Conservation (phyloP, 1,140 invertebrate genomes). For the Trinorchestia longiramus region DNA sequence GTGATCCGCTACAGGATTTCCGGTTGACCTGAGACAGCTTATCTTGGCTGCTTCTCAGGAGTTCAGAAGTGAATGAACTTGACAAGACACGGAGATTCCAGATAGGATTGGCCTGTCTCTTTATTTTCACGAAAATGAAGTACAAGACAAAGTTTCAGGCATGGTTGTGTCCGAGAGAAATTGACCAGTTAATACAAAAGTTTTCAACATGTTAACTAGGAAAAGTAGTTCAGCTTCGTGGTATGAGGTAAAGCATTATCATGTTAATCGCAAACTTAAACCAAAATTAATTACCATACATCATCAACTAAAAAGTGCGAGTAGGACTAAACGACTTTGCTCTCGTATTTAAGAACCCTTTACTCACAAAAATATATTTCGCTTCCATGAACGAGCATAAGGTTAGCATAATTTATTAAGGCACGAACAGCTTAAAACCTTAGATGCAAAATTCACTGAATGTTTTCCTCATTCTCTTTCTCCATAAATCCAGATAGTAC, state of each 20-base stretch:
- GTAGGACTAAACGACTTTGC: no score
- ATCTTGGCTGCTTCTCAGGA: neutral
- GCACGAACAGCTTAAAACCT: no score
- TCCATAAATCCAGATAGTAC: no score
- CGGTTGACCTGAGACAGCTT: conserved; percentile 1
- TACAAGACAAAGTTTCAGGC: neutral
- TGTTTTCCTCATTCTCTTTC: no score
- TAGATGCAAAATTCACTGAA: no score
- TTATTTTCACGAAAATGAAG: neutral
- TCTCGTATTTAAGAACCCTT: no score
- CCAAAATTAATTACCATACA: no score
- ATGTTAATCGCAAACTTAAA: neutral
- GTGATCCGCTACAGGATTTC: neutral
- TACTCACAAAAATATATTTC: no score
- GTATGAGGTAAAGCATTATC: neutral
- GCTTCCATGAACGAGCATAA: no score
- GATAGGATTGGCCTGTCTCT: neutral
- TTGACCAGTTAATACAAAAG: neutral
- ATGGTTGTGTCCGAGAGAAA: neutral
- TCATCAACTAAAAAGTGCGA: no score
- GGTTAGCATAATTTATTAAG: no score
- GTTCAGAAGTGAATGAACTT: neutral
- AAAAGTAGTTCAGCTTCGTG: neutral
- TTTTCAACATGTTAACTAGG: neutral
- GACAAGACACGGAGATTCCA: neutral